These are phyloP conservation scores for Arctocebus calabarensis DNA, from an alignment of 2,797 vertebrate genomes.

Conservation along the genomic window DNA sequence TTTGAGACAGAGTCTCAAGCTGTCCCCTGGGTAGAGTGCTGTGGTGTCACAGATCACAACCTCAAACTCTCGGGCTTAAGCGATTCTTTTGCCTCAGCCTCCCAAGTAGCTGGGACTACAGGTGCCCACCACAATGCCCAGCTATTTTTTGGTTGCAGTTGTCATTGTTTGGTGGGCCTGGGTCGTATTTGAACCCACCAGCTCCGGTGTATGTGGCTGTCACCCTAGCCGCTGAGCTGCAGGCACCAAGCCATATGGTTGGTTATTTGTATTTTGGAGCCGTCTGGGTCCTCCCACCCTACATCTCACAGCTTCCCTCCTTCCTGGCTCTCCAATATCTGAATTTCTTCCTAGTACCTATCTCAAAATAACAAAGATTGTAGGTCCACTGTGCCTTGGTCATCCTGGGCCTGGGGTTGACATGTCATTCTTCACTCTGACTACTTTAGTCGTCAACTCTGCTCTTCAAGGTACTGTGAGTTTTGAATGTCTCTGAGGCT, in stretches of 20 bases:
- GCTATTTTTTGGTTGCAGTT: too few relatives aligned
- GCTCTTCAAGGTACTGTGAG: not conserved
- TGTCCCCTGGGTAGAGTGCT: too few relatives aligned
- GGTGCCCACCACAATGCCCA: too few relatives aligned
- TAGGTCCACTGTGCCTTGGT: not conserved
- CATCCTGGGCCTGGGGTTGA: not conserved
- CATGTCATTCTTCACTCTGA: not conserved
- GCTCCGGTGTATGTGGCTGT: too few relatives aligned
- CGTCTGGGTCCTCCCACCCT: not conserved
- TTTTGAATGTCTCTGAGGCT: not conserved
- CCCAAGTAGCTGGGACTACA: too few relatives aligned
- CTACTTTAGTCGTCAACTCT: not conserved
- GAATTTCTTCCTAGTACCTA: not conserved
- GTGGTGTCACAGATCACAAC: too few relatives aligned
- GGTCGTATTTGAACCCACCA: too few relatives aligned
- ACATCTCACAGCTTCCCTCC: not conserved
- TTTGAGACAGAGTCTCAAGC: too few relatives aligned
- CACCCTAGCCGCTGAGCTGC: too few relatives aligned
- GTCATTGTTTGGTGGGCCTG: too few relatives aligned
- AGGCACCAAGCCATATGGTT: not conserved
- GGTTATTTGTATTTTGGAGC: conserved; percentile 15
- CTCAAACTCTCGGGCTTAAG: too few relatives aligned
- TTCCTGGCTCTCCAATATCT: not conserved
- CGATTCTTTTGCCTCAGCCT: too few relatives aligned
- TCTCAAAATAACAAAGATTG: not conserved